These are phyloP conservation scores for Euplagia quadripunctaria DNA, from an alignment of 2,888 invertebrate species.

Conservation along the genomic window DNA sequence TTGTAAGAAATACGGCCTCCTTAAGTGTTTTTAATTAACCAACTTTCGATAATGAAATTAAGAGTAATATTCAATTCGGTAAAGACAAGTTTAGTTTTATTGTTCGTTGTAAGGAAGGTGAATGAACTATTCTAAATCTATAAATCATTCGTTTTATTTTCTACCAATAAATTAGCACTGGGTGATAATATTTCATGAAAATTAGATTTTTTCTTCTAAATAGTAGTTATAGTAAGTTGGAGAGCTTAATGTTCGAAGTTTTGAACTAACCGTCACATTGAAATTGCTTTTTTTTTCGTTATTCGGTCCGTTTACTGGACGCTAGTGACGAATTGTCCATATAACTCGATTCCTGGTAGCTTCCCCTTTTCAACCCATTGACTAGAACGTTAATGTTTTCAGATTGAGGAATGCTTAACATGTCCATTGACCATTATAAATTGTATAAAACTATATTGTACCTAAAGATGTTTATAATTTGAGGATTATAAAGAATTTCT, in stretches of 20 bases:
- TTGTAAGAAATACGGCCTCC: constrained; percentile 10
- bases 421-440: too few relatives aligned
- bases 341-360: background rate
- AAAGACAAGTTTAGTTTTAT: background rate
- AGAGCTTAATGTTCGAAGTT: too few relatives aligned
- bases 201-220: too few relatives aligned
- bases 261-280: too few relatives aligned
- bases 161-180: background rate
- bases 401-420: too few relatives aligned
- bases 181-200: background rate
- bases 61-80: background rate
- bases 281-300: background rate
- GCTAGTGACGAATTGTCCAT: background rate
- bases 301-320: background rate
- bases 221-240: too few relatives aligned
- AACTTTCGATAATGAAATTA: background rate
- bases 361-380: background rate
- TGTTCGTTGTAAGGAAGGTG: background rate
- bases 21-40: background rate
- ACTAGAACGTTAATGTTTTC: too few relatives aligned
- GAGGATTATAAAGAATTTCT: too few relatives aligned
- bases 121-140: background rate
- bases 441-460: too few relatives aligned
- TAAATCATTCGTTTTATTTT: too few relatives aligned
- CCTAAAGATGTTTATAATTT: too few relatives aligned